These are phyloP conservation scores for Protosalanx chinensis DNA, from an alignment of 2,797 vertebrate species.

Conservation along the genomic window DNA sequence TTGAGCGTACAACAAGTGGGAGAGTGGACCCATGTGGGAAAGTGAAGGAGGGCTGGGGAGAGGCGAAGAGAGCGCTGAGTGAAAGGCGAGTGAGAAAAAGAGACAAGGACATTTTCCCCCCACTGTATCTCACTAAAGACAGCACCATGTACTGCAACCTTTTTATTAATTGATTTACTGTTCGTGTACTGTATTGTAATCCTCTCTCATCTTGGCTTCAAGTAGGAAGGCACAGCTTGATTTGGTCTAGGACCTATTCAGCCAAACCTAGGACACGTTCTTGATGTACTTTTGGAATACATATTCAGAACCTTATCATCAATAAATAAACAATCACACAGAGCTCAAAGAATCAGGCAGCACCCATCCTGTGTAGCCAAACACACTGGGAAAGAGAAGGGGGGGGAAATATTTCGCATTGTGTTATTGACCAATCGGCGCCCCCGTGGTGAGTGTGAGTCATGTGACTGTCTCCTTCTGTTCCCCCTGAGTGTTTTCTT, in stretches of 20 bases:
- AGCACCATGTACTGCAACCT: background rate
- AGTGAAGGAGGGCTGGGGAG: background rate
- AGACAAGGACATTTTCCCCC: background rate
- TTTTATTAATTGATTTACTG: background rate
- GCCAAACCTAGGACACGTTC: constrained; percentile 37
- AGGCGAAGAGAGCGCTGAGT: background rate
- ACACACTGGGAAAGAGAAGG: constrained; percentile 35
- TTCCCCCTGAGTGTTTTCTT: constrained; percentile 46
- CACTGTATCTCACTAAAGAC: background rate
- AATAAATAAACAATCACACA: constrained; percentile 43
- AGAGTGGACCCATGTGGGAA: background rate
- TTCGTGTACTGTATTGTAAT: background rate
- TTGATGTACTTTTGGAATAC: constrained; percentile 23
- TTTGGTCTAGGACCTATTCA: constrained; percentile 21
- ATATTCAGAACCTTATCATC: constrained; percentile 47
- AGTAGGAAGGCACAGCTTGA: background rate
- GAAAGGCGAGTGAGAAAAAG: background rate
- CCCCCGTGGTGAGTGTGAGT: constrained; percentile 32
- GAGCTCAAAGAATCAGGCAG: constrained; percentile 25
- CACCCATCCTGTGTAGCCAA: constrained; percentile 28
- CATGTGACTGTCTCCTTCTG: constrained; percentile 36
- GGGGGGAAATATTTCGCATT: constrained; percentile 44
- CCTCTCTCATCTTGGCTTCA: background rate
- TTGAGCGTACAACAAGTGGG: constrained; percentile 55
- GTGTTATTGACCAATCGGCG: constrained; percentile 57